A percentile compares a stretch with the other conserved stretches of the same genome.
These are phyloP conservation scores for Bombus sylvicola DNA, from an alignment of 1,140 invertebrate species.

Conservation along the genomic window DNA sequence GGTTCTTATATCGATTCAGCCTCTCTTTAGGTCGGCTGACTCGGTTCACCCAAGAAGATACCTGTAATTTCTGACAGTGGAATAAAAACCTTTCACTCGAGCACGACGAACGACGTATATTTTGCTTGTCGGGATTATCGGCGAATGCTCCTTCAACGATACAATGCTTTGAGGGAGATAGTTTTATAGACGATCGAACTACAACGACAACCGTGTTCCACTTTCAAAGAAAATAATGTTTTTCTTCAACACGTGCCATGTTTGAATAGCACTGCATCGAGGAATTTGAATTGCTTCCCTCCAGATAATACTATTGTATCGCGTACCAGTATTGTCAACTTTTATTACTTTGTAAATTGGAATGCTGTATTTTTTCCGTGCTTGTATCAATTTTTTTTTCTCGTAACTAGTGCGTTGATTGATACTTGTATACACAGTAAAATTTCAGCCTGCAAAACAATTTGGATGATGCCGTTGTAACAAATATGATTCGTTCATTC, in stretches of 20 bases:
- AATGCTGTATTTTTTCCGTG: too few relatives aligned
- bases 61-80: slow-evolving; percentile 51
- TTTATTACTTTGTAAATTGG: background rate
- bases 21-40: slow-evolving; percentile 32
- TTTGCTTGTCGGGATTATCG: slow-evolving; percentile 27
- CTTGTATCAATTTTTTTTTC: background rate
- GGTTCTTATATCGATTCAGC: slow-evolving; percentile 36
- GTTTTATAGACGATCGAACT: background rate
- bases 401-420: background rate
- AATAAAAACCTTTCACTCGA: background rate
- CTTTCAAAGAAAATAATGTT: background rate
- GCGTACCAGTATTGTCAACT: too few relatives aligned
- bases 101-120: background rate
- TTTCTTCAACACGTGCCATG: background rate
- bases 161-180: background rate
- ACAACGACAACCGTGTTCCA: background rate
- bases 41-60: slow-evolving; percentile 39
- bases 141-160: background rate
- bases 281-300: background rate
- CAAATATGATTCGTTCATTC: background rate
- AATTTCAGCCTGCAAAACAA: background rate
- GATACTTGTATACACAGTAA: background rate
- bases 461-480: background rate
- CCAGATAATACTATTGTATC: background rate
- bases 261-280: background rate